Conservation (phyloP, 2,888 invertebrate species). For the Tetragonula carbonaria region DNA sequence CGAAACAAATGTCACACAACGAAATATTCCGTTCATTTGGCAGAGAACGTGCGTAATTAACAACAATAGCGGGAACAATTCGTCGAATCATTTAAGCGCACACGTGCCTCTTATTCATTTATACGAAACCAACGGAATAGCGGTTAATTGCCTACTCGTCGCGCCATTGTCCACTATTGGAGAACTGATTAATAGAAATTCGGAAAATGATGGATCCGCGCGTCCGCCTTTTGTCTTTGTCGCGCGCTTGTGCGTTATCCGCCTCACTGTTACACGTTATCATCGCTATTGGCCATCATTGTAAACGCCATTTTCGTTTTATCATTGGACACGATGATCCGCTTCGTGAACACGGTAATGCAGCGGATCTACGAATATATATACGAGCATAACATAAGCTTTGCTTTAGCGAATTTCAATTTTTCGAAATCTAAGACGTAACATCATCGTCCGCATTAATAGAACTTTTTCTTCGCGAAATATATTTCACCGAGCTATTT, state of each 20-base stretch:
- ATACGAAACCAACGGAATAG: background rate
- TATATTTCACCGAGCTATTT: no score
- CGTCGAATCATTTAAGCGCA: slow-evolving; percentile 16
- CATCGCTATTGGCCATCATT: background rate
- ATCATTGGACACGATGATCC: slow-evolving; percentile 4
- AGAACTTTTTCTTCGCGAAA: no score
- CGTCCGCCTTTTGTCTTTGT: slow-evolving; percentile 10
- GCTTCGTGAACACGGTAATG: background rate
- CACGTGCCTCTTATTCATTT: slow-evolving; percentile 15
- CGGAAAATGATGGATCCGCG: slow-evolving; percentile 33
- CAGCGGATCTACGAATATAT: background rate
- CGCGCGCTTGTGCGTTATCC: slow-evolving; percentile 9
- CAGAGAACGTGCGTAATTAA: background rate
- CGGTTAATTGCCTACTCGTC: slow-evolving; percentile 38
- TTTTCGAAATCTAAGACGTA: background rate
- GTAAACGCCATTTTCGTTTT: slow-evolving; percentile 30
- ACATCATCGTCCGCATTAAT: background rate
- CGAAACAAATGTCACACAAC: background rate
- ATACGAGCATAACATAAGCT: no score
- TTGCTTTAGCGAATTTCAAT: background rate
- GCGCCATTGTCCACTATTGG: background rate
- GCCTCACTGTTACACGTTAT: slow-evolving; percentile 38
- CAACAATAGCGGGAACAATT: background rate
- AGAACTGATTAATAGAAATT: slow-evolving; percentile 51
- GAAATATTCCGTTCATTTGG: background rate